Conservation (phyloP, 2,888 invertebrate species). For the Andrena fulva region DNA sequence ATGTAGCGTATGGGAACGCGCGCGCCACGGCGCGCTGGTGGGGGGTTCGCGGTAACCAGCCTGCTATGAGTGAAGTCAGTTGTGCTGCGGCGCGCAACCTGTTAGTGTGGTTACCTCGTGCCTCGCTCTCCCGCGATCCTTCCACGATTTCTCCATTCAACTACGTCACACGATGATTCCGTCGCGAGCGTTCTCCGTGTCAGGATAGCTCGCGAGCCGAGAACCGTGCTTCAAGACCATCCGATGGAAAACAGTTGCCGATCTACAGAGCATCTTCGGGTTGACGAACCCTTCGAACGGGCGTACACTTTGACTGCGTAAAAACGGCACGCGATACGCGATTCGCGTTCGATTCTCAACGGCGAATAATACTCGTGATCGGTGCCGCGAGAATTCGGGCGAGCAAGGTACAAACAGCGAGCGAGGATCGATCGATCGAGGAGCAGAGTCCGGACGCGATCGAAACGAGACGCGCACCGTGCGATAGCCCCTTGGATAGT, state of each 20-base stretch:
- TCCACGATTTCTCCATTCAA: slow-evolving; percentile 7
- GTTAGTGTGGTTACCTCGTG: slow-evolving; percentile 64
- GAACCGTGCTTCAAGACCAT: neutral
- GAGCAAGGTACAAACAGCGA: neutral
- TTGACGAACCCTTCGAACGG: slow-evolving; percentile 58
- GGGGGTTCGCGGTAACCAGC: slow-evolving; percentile 47
- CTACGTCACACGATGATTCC: slow-evolving; percentile 7
- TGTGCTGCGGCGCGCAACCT: slow-evolving; percentile 78
- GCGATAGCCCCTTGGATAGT: neutral
- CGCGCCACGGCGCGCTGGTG: slow-evolving; percentile 15
- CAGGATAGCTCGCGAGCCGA: neutral
- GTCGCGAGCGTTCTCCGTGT: neutral
- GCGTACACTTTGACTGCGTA: slow-evolving; percentile 41
- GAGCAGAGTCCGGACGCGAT: slow-evolving; percentile 5
- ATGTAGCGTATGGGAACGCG: slow-evolving; percentile 10
- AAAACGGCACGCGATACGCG: slow-evolving; percentile 25
- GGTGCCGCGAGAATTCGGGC: neutral
- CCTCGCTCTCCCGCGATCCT: neutral
- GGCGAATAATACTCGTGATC: slow-evolving; percentile 1
- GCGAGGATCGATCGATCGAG: slow-evolving; percentile 19
- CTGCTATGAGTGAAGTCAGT: slow-evolving; percentile 75
- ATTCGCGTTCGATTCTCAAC: slow-evolving; percentile 1
- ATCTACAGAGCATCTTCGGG: slow-evolving; percentile 44
- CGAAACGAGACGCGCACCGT: slow-evolving; percentile 11
- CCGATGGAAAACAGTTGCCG: slow-evolving; percentile 11